These are phyloP conservation scores for Sebastes dallii DNA, from an alignment of 2,797 vertebrate species.

Conservation along the genomic window DNA sequence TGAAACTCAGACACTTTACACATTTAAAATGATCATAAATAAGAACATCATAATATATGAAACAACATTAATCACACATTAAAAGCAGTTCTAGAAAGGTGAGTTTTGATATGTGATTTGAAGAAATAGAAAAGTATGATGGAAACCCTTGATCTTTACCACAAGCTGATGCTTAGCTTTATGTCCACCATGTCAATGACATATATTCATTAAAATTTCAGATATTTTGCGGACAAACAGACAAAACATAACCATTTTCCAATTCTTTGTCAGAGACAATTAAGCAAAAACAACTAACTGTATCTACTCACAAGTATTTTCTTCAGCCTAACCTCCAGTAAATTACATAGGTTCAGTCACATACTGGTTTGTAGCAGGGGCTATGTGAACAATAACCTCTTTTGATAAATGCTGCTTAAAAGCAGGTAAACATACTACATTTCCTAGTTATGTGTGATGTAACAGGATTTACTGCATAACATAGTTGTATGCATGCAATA, in stretches of 20 bases:
- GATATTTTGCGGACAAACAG: neutral
- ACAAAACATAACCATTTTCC: neutral
- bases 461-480: constrained; percentile 15
- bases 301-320: neutral
- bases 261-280: neutral
- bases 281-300: neutral
- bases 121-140: neutral
- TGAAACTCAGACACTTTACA: too few relatives aligned
- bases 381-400: neutral
- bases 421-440: neutral
- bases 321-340: neutral
- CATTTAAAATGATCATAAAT: too few relatives aligned
- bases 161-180: neutral
- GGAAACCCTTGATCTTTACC: neutral
- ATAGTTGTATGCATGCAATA: neutral
- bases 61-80: too few relatives aligned
- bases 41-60: too few relatives aligned
- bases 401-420: neutral
- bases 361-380: neutral
- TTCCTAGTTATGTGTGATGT: neutral
- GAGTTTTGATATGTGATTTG: too few relatives aligned
- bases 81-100: too few relatives aligned
- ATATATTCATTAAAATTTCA: neutral
- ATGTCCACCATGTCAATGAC: neutral
- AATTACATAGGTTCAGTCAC: neutral